phyloP scores from a whole-genome alignment of 2,888 invertebrate genomes.

The Drosophila buzzatii region DNA sequence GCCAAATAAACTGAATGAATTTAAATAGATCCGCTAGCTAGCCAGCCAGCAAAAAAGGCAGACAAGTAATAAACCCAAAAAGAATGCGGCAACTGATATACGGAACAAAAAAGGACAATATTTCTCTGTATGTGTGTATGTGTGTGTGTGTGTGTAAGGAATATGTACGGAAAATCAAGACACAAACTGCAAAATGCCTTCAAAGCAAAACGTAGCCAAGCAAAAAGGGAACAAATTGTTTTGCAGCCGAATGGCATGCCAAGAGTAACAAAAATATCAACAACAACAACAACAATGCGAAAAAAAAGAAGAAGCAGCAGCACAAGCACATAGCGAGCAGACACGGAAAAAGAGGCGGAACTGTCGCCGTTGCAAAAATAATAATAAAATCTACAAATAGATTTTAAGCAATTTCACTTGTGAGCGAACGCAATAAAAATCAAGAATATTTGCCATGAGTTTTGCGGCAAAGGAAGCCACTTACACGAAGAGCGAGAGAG shows the following conservation, averaged over 20 bases:
- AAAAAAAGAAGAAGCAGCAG: not conserved
- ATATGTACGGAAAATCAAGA: constrained; percentile 60
- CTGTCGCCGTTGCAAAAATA: constrained; percentile 60
- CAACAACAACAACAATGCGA: constrained; percentile 32
- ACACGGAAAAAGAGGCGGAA: constrained; percentile 47
- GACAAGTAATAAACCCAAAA: constrained; percentile 73
- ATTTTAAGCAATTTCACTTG: constrained; percentile 82
- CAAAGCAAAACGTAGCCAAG: constrained; percentile 55
- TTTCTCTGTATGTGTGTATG: not conserved
- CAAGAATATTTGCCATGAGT: constrained; percentile 83
- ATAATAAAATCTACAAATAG: constrained; percentile 74
- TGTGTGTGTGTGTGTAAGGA: not conserved
- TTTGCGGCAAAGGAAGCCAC: constrained; percentile 65
- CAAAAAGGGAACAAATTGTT: constrained; percentile 60
- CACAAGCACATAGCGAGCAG: constrained; percentile 7
- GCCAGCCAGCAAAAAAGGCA: constrained; percentile 15
- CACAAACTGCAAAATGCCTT: constrained; percentile 62
- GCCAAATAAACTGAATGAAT: constrained; percentile 75
- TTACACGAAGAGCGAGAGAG: constrained; percentile 10
- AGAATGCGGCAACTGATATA: constrained; percentile 61
- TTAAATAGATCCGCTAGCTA: constrained; percentile 52
- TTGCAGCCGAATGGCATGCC: constrained; percentile 58
- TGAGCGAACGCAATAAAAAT: constrained; percentile 83
- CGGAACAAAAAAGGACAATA: constrained; percentile 9
- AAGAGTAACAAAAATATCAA: constrained; percentile 37